Evolutionary conservation across 2,113 vertebrate species (phyloP).

Genomic region (Acanthisitta chloris): DNA sequence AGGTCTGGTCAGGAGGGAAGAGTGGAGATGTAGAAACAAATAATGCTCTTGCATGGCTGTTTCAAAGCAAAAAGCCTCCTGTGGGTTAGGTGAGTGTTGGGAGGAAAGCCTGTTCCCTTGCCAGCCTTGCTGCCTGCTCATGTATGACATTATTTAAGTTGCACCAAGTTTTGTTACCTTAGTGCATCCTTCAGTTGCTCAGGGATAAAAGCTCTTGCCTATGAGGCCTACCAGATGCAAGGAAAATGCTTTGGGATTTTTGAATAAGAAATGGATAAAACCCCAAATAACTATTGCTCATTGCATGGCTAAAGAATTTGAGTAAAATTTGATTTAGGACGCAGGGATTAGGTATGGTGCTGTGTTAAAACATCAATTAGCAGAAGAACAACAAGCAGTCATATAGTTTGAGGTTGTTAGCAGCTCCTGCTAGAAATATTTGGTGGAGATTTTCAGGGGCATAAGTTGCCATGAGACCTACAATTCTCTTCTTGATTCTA

Average conservation of each 20-base stretch:
- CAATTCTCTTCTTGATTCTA: background rate
- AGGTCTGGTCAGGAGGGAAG: background rate
- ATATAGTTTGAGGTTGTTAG: background rate
- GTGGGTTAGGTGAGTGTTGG: background rate
- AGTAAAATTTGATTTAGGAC: background rate
- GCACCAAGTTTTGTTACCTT: background rate
- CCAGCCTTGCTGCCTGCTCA: background rate
- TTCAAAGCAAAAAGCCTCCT: background rate
- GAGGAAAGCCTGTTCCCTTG: background rate
- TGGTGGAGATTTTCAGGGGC: background rate
- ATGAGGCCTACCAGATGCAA: background rate
- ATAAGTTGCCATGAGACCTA: background rate
- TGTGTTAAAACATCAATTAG: slow-evolving; percentile 7
- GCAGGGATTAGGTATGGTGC: background rate
- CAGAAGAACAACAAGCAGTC: background rate
- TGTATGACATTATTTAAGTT: background rate
- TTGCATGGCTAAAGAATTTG: background rate
- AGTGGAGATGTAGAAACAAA: background rate
- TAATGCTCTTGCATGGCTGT: rapidly evolving
- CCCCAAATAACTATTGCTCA: background rate
- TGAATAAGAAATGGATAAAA: background rate
- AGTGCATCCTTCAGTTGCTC: background rate
- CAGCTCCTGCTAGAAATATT: background rate
- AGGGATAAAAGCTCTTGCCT: background rate
- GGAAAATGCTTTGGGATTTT: background rate